Evolutionary conservation across 2,888 invertebrate species (phyloP).

Genomic region (Cacoxenus indagator): DNA sequence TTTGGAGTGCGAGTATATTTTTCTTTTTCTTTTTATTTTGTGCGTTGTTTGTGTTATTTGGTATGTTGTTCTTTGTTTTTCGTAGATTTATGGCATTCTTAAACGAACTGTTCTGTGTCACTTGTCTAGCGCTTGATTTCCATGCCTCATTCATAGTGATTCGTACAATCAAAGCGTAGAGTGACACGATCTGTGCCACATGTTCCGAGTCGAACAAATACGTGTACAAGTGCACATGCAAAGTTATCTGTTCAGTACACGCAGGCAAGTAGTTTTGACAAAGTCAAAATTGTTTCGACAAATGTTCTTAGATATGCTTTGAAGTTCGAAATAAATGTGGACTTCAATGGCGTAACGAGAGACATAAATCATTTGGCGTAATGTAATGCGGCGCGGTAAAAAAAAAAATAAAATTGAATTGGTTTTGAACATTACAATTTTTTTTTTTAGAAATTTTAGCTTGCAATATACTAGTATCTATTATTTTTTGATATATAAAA

Average conservation of each 20-base stretch:
- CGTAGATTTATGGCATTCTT: constrained; percentile 17
- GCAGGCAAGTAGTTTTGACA: neutral
- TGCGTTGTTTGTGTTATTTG: neutral
- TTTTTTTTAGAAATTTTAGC: too few species aligned
- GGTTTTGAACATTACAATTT: too few species aligned
- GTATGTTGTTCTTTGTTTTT: neutral
- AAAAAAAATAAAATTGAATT: too few species aligned
- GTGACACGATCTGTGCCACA: neutral
- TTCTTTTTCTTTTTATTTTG: neutral
- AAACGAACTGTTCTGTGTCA: constrained; percentile 25
- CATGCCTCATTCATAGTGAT: constrained; percentile 13
- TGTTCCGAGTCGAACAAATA: neutral
- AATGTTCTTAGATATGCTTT: neutral
- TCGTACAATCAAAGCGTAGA: neutral
- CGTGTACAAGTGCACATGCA: neutral
- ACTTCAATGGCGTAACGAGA: neutral
- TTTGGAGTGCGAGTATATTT: neutral
- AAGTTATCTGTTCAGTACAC: neutral
- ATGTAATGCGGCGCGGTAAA: neutral
- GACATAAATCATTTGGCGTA: neutral
- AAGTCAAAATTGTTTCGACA: neutral
- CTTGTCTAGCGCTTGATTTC: constrained; percentile 13
- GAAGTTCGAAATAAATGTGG: neutral
- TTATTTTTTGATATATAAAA: too few species aligned
- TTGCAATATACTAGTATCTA: too few species aligned